Conservation (phyloP, 2,113 vertebrate species). For the Strix aluco region DNA sequence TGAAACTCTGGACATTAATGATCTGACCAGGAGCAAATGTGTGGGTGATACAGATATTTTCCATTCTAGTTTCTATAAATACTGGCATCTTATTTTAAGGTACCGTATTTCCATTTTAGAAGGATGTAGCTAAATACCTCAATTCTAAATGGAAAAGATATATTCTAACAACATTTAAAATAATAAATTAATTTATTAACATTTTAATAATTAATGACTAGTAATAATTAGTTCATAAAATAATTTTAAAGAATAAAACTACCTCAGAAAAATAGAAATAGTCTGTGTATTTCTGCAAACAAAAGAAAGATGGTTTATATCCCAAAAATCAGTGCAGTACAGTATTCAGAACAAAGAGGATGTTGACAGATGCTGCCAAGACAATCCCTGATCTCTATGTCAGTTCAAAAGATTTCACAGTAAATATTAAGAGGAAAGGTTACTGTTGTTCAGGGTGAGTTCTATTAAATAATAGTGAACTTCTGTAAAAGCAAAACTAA, state of each 20-base stretch:
- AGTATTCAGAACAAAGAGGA: not conserved
- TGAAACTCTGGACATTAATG: not conserved
- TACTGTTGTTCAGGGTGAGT: not conserved
- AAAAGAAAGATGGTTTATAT: not conserved
- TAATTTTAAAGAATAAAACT: not conserved
- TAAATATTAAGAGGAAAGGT: not conserved
- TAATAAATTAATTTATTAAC: not conserved
- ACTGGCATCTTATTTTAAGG: not conserved
- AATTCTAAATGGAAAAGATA: not conserved
- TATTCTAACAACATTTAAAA: not conserved
- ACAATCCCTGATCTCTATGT: not conserved
- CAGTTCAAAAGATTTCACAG: not conserved
- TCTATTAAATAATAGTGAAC: not conserved
- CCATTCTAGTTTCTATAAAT: not conserved
- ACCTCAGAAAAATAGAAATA: not conserved
- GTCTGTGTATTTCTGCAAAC: not conserved
- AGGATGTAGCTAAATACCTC: not conserved
- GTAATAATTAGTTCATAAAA: not conserved
- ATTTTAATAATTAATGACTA: not conserved
- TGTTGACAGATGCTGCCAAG: not conserved
- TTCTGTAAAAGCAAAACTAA: not conserved
- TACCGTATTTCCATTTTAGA: not conserved
- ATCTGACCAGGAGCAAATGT: not conserved
- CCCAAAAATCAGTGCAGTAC: not conserved
- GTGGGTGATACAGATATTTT: not conserved